phyloP scores from a whole-genome alignment of 2,888 invertebrate genomes.

The Ectobius pallidus region DNA sequence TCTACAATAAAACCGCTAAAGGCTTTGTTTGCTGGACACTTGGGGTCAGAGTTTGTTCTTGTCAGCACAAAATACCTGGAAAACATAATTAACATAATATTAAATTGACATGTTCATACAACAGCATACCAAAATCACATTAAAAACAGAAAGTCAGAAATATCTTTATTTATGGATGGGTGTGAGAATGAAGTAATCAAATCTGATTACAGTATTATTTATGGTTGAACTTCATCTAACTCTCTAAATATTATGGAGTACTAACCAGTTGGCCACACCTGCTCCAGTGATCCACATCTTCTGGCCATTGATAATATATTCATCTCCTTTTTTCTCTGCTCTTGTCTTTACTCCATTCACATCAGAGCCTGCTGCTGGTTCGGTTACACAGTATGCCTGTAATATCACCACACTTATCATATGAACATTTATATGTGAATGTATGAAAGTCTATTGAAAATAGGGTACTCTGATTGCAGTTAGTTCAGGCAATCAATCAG shows the following conservation, averaged over 20 bases:
- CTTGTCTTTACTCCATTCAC: constrained; percentile 89
- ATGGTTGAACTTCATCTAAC: too few relatives aligned
- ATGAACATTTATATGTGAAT: too few relatives aligned
- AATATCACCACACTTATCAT: constrained; percentile 43
- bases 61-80: constrained; percentile 88
- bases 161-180: too few relatives aligned
- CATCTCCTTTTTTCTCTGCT: constrained; percentile 93
- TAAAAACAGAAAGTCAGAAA: too few relatives aligned
- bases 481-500: too few relatives aligned
- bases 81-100: background rate
- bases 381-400: constrained; percentile 94
- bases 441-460: too few relatives aligned
- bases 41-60: constrained; percentile 91
- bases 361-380: constrained; percentile 96
- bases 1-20: constrained; percentile 98
- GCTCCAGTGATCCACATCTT: constrained; percentile 99
- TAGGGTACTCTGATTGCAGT: too few relatives aligned
- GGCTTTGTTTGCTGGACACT: constrained; percentile 87
- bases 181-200: too few relatives aligned
- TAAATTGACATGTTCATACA: too few relatives aligned
- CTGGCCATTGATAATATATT: constrained; percentile 91
- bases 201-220: too few relatives aligned
- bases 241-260: too few relatives aligned
- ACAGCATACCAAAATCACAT: too few relatives aligned
- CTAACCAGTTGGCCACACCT: constrained; percentile 91